Base-by-base conservation (phyloP, 2,888 invertebrate genomes). In the Raillietiella orientalis region DNA sequence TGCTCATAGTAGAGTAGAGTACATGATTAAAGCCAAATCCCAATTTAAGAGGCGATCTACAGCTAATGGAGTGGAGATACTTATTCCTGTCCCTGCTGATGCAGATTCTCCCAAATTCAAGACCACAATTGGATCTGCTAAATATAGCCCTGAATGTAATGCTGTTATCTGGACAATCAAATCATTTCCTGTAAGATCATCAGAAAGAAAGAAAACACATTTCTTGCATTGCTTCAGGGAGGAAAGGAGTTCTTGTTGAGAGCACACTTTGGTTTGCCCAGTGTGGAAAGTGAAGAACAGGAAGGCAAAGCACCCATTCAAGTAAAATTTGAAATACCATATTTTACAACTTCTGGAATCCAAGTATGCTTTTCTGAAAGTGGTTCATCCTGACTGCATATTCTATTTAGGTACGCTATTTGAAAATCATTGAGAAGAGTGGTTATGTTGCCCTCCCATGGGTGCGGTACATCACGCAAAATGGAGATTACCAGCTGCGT, bases 391-490 rank as follows among this genome's bases (percentile, higher is more conserved):
- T n/a, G n/a, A 17, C 19, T 27, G 6, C 11, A 24, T 29, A 29
- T 28, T 26, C 32, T 21, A 40, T 41, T 3, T 37, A 58, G 57
- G 69, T 72, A 4, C 61, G 87, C 28, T 87, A 90, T 43, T 52
- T 90, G 42, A 90, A 90, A 50, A 93, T 93, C 38, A 93, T 96
- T 39, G 93, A 93, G 43, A 93, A 96, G 51, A 87, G 84, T 47
- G 93, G 93, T 0, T 93, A 93, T 46, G 93, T 93, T 49, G 93
- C 93, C 1, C 46, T 96, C 33, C 93, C 93, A 1, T 93, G 93
- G 93, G 93, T 93, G 4, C 57, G 93, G n/a, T 96, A 93, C 45
- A 93, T 96, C 34, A 96, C 93, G 21, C 90, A 93, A 46, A 93
- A 93, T 46, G 93, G 93, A 26, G 93, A 96, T 47, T 93, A 96